Conservation (phyloP, 2,888 invertebrate genomes). For the Drosophila borealis region DNA sequence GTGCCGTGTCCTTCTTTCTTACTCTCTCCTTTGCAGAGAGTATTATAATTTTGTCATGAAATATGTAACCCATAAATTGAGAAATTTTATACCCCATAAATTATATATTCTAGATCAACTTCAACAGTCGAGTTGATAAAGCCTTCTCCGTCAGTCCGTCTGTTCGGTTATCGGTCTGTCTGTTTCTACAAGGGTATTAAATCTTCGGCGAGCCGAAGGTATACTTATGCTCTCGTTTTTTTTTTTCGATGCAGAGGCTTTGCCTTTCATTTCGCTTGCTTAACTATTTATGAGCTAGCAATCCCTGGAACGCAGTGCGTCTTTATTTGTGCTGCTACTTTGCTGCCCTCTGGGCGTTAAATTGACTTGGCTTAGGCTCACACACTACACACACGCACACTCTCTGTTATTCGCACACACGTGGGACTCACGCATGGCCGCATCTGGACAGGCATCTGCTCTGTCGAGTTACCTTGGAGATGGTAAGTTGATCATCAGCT, state of each 20-base stretch:
- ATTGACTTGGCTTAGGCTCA: slow-evolving; percentile 68
- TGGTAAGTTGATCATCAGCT: slow-evolving; percentile 43
- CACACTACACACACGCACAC: slow-evolving; percentile 10
- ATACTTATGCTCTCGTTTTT: too few species aligned
- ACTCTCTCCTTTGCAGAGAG: neutral
- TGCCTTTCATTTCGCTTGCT: slow-evolving; percentile 73
- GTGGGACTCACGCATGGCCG: slow-evolving; percentile 53
- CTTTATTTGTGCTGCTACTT: slow-evolving; percentile 79
- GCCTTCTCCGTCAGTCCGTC: too few species aligned
- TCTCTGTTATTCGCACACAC: slow-evolving; percentile 20
- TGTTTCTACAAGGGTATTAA: too few species aligned
- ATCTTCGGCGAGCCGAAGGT: too few species aligned
- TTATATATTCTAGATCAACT: too few species aligned
- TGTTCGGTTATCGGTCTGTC: too few species aligned
- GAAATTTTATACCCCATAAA: too few species aligned
- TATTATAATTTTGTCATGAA: neutral
- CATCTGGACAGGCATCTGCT: slow-evolving; percentile 42
- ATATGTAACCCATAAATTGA: neutral
- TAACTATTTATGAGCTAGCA: slow-evolving; percentile 78
- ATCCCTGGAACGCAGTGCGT: slow-evolving; percentile 75
- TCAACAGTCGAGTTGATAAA: too few species aligned
- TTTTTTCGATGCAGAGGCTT: neutral
- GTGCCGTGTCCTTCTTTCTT: slow-evolving; percentile 49
- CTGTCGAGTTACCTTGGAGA: slow-evolving; percentile 28
- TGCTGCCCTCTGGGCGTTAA: slow-evolving; percentile 77